These are phyloP conservation scores for Pogonocherus hispidulus DNA, from an alignment of 2,888 invertebrate species.

Conservation along the genomic window DNA sequence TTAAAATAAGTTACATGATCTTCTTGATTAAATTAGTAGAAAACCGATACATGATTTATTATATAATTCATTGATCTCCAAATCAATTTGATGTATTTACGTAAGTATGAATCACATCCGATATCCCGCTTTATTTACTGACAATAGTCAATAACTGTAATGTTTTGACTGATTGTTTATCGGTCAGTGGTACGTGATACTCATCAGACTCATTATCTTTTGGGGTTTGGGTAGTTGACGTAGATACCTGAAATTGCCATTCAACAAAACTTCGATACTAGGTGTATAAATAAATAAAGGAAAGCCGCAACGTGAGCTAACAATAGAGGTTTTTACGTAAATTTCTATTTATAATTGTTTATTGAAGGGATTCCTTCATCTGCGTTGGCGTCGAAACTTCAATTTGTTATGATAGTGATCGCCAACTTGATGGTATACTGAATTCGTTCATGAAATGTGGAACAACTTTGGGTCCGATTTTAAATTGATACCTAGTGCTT, in stretches of 20 bases:
- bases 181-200: constrained; percentile 13
- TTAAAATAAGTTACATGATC: too few species aligned
- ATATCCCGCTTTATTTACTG: not conserved
- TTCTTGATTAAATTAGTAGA: too few species aligned
- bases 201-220: constrained; percentile 25
- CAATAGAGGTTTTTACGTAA: not conserved
- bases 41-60: too few species aligned
- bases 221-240: constrained; percentile 13
- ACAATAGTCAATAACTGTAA: constrained; percentile 11
- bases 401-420: not conserved
- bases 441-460: too few species aligned
- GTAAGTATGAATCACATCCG: constrained; percentile 14
- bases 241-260: not conserved
- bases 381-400: not conserved
- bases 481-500: too few species aligned
- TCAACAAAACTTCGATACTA: constrained; percentile 15
- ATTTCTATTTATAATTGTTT: constrained; percentile 1
- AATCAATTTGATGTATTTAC: too few species aligned
- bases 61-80: too few species aligned
- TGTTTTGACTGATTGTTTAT: constrained; percentile 17
- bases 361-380: not conserved
- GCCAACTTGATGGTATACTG: not conserved
- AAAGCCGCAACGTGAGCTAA: constrained; percentile 6
- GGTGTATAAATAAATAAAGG: constrained; percentile 18
- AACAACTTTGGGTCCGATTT: too few species aligned